Conservation (phyloP, 2,888 invertebrate species). For the Colletes collaris region DNA sequence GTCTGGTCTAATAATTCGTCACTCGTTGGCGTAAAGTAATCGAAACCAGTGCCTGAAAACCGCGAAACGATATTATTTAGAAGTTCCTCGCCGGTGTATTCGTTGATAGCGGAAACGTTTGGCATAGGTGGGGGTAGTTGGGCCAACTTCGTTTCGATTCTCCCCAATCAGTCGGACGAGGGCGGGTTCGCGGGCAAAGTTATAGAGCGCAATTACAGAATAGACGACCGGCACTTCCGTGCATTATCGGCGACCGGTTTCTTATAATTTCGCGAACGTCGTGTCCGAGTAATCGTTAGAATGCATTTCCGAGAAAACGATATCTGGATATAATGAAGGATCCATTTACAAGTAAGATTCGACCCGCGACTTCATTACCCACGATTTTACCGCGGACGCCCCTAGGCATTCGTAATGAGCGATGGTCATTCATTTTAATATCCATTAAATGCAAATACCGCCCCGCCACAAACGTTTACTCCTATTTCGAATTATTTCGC, state of each 20-base stretch:
- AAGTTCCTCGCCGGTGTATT: conserved; percentile 11
- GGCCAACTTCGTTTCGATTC: conserved; percentile 35
- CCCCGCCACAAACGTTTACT: conserved; percentile 79
- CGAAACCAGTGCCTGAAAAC: background rate
- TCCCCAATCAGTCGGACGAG: conserved; percentile 31
- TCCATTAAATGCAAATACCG: conserved; percentile 82
- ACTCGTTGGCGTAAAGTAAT: conserved; percentile 6
- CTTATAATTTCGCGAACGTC: conserved; percentile 61
- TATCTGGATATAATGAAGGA: conserved; percentile 81
- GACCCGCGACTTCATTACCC: conserved; percentile 80
- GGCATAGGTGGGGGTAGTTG: background rate
- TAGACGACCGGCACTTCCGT: conserved; percentile 1
- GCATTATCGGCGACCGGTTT: conserved; percentile 59
- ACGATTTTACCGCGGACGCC: conserved; percentile 78
- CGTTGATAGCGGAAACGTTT: conserved; percentile 1
- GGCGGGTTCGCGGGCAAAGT: conserved; percentile 18
- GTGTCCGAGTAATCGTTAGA: conserved; percentile 65
- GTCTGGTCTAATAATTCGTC: background rate
- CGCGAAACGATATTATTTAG: conserved; percentile 19
- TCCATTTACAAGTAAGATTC: conserved; percentile 82
- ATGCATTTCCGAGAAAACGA: conserved; percentile 73
- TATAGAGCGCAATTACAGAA: conserved; percentile 42
- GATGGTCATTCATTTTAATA: conserved; percentile 83
- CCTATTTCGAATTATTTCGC: conserved; percentile 80
- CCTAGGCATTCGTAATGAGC: conserved; percentile 81